Evolutionary conservation across 2,888 invertebrate species (phyloP).

Genomic region (Operophtera brumata): DNA sequence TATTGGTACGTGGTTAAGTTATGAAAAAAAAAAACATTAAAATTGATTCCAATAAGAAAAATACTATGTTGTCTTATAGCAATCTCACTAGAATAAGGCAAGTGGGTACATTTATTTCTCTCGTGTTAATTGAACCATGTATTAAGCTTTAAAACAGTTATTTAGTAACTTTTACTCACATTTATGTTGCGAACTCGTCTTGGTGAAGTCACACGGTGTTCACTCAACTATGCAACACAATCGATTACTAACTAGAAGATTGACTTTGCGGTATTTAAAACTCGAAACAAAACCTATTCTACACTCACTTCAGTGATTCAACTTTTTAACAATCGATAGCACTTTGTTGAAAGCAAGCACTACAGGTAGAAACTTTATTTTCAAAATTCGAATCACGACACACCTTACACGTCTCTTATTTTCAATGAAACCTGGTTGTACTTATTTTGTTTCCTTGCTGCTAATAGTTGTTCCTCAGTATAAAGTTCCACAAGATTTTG

Average conservation of each 20-base stretch:
- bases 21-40: neutral
- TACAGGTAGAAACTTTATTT: conserved; percentile 28
- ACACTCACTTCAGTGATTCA: neutral
- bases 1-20: neutral
- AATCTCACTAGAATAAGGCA: conserved; percentile 42
- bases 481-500: neutral
- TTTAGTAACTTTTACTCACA: conserved; percentile 69
- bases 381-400: conserved; percentile 68
- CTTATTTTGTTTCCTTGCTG: neutral
- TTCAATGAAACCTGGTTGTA: conserved; percentile 1
- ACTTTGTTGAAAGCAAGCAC: neutral
- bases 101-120: conserved; percentile 27
- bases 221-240: conserved; percentile 63
- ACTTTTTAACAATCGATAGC: neutral
- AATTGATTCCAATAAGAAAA: conserved; percentile 45
- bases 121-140: conserved; percentile 43
- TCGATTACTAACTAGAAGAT: conserved; percentile 30
- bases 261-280: conserved; percentile 6
- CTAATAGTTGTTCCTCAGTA: neutral
- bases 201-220: conserved; percentile 53
- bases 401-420: conserved; percentile 45
- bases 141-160: conserved; percentile 53
- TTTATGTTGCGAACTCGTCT: conserved; percentile 54
- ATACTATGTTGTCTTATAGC: conserved; percentile 35
- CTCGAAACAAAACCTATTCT: neutral